Conservation (phyloP, 1,140 invertebrate species). For the Drosophila carrolli region DNA sequence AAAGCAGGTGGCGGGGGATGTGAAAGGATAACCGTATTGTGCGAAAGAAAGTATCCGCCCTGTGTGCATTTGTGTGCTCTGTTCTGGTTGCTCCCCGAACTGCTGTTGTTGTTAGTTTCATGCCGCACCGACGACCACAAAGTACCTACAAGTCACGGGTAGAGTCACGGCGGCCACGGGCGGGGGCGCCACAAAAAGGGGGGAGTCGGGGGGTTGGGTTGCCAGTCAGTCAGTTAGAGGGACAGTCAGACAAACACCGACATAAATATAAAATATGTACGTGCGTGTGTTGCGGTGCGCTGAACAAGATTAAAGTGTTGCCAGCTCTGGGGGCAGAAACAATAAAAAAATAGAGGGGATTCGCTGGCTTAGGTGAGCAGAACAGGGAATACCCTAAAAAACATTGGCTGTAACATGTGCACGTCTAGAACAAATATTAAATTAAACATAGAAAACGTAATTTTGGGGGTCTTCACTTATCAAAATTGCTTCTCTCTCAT, state of each 20-base stretch:
- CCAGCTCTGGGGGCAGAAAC: conserved; percentile 44
- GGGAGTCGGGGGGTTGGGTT: background rate
- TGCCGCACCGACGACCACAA: conserved; percentile 68
- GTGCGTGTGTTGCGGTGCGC: conserved; percentile 36
- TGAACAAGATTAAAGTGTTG: conserved; percentile 79
- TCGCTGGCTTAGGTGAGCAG: background rate
- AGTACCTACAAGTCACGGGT: conserved; percentile 69
- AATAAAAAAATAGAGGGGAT: conserved; percentile 30
- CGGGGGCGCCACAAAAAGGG: background rate
- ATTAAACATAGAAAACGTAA: background rate
- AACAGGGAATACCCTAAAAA: conserved; percentile 16
- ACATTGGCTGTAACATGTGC: background rate
- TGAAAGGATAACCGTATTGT: conserved; percentile 70
- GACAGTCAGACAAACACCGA: conserved; percentile 53
- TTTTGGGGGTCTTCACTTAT: background rate
- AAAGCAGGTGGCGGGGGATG: conserved; percentile 12
- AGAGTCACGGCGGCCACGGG: conserved; percentile 1
- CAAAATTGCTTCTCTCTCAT: background rate
- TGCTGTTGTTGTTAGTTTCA: conserved; percentile 59
- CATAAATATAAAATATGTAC: conserved; percentile 80
- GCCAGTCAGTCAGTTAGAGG: conserved; percentile 56
- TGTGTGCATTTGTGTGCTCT: conserved; percentile 20
- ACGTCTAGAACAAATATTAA: background rate
- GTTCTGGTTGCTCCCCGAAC: conserved; percentile 24
- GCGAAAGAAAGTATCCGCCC: conserved; percentile 48